Evolutionary conservation across 2,888 invertebrate species (phyloP).

Genomic region (Napeogenes inachia): DNA sequence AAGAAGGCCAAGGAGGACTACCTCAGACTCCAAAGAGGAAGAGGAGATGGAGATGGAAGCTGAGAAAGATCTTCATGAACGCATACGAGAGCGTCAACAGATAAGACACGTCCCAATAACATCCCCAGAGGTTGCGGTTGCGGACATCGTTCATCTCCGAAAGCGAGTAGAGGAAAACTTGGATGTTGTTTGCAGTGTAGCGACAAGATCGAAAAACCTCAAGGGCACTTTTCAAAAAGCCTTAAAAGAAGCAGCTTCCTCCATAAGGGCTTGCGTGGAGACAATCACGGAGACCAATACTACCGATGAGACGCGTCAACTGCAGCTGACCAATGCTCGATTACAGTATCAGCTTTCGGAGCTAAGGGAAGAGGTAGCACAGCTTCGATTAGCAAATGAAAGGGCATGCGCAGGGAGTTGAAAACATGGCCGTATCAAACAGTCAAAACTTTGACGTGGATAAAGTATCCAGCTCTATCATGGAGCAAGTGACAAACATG

Average conservation of each 20-base stretch:
- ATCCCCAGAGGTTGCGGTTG: background rate
- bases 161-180: background rate
- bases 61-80: background rate
- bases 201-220: conserved; percentile 5
- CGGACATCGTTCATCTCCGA: background rate
- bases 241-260: background rate
- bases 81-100: background rate
- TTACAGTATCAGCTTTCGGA: background rate
- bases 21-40: no score
- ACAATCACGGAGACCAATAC: background rate
- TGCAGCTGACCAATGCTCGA: background rate
- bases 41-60: background rate
- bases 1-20: background rate
- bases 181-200: background rate
- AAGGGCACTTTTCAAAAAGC: background rate
- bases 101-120: no score
- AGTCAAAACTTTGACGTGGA: no score
- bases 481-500: no score
- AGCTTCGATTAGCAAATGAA: background rate
- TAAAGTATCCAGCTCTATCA: no score
- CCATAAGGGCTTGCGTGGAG: background rate
- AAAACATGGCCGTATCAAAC: background rate
- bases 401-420: background rate
- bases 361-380: background rate
- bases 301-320: background rate